Evolutionary conservation across 2,113 vertebrate species (phyloP).

Genomic region (Proterorhinus semilunaris): DNA sequence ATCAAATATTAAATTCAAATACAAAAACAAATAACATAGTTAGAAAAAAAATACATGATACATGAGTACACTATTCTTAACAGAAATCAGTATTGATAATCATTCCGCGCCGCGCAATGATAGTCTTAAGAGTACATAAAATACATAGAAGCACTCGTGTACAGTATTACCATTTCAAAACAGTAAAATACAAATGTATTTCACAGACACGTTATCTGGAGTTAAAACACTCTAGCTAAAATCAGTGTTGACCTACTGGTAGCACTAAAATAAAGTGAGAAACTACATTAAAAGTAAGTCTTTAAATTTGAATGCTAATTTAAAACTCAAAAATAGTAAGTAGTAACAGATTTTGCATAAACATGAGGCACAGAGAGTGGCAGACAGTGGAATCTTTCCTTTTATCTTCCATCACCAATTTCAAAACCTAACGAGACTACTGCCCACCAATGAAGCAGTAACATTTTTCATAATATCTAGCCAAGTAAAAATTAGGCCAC

Average conservation of each 20-base stretch:
- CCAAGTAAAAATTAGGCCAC: conserved; percentile 27
- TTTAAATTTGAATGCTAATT: conserved; percentile 17
- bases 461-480: conserved; percentile 13
- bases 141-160: conserved; percentile 65
- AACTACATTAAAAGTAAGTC: conserved; percentile 35
- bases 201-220: conserved; percentile 42
- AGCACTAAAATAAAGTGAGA: conserved; percentile 21
- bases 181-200: conserved; percentile 76
- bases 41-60: conserved; percentile 59
- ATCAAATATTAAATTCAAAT: conserved; percentile 50
- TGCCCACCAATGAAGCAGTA: neutral
- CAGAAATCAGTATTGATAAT: conserved; percentile 87
- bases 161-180: conserved; percentile 69
- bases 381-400: conserved; percentile 9
- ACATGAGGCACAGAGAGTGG: conserved; percentile 16
- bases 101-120: conserved; percentile 99
- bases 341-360: conserved; percentile 35
- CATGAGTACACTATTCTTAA: conserved; percentile 81
- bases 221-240: conserved; percentile 44
- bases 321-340: neutral
- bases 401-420: neutral
- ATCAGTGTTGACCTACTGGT: conserved; percentile 56
- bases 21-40: conserved; percentile 53
- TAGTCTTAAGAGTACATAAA: conserved; percentile 88
- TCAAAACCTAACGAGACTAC: neutral